These are phyloP conservation scores for Pachyuromys duprasi DNA, from an alignment of 2,797 vertebrate genomes.

Conservation along the genomic window DNA sequence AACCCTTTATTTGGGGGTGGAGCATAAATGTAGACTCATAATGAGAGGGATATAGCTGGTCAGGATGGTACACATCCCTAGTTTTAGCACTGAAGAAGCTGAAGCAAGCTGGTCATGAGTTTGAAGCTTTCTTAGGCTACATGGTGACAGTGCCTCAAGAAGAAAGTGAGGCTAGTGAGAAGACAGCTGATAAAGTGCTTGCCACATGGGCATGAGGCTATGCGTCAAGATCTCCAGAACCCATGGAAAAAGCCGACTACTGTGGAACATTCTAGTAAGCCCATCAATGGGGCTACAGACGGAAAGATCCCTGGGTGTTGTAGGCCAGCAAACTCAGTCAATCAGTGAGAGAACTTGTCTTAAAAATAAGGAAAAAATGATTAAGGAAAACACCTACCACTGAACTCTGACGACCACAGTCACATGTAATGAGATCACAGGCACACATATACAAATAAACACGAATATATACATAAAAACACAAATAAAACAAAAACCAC, in stretches of 20 bases:
- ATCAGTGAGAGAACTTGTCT: not conserved
- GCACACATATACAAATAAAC: not conserved
- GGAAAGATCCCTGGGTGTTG: not conserved
- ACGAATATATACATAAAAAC: not conserved
- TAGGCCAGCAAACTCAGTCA: not conserved
- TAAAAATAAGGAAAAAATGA: not conserved
- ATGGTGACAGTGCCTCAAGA: not conserved
- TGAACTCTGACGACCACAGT: not conserved
- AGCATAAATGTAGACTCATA: not conserved
- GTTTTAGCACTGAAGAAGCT: not conserved
- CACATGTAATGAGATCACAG: no score
- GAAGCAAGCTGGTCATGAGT: not conserved
- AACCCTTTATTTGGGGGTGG: conserved; percentile 14
- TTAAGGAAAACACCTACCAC: not conserved
- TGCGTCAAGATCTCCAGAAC: not conserved
- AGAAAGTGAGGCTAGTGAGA: not conserved
- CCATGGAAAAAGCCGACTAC: not conserved
- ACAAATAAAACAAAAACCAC: not conserved
- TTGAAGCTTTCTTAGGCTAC: not conserved
- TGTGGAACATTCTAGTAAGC: not conserved
- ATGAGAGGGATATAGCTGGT: not conserved
- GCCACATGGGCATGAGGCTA: not conserved
- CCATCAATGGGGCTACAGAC: not conserved
- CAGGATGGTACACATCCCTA: no score
- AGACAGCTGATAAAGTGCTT: not conserved